Evolutionary conservation across 2,113 vertebrate species (phyloP).

Genomic region (Motacilla tschutschensis): DNA sequence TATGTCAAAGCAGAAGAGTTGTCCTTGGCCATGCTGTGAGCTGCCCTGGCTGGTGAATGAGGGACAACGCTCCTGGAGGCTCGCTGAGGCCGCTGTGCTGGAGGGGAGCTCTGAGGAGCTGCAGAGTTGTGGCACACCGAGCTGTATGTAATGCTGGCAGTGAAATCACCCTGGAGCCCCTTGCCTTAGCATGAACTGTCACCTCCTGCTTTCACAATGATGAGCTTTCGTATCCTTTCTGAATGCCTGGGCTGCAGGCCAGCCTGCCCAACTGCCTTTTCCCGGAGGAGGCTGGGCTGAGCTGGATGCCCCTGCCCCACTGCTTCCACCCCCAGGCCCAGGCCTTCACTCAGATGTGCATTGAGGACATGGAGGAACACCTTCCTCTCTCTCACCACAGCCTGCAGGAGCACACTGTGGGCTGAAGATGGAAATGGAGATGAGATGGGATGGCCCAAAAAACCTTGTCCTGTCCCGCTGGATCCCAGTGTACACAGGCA

Average conservation of each 20-base stretch:
- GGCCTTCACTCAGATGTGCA: not conserved
- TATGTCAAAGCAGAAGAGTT: not conserved
- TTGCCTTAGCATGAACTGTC: not conserved
- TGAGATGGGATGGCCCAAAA: not conserved
- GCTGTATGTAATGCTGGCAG: accelerated
- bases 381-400: not conserved
- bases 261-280: not conserved
- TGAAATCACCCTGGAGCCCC: not conserved
- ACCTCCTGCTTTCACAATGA: slow-evolving; percentile 10
- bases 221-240: not conserved
- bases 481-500: not conserved
- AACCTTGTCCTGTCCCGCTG: not conserved
- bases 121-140: not conserved
- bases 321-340: accelerated
- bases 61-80: not conserved
- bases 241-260: not conserved
- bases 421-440: not conserved
- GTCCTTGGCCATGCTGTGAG: not conserved
- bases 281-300: not conserved
- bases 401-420: not conserved
- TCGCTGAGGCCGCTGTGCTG: accelerated
- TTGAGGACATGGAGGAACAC: not conserved
- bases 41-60: not conserved
- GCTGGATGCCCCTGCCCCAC: not conserved
- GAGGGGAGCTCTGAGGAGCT: not conserved